Percentiles rank a stretch among this genome's conserved stretches.
Conservation (phyloP, 2,113 vertebrate species). For the Uropsilus gracilis region DNA sequence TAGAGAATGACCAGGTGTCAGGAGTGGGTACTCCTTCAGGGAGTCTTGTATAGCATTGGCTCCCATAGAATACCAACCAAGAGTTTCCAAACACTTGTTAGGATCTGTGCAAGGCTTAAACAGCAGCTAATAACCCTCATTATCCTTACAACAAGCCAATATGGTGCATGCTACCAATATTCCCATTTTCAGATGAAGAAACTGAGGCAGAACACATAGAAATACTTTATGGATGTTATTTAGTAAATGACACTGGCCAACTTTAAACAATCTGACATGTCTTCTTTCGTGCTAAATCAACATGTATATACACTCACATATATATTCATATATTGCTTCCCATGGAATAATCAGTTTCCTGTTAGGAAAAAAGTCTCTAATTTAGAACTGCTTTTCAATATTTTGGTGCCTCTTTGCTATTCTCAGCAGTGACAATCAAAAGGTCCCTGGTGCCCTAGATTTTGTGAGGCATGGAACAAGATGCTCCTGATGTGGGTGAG, state of each 20-base stretch:
- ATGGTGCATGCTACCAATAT: too few species aligned
- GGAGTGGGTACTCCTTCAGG: not conserved
- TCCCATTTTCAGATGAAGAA: not conserved
- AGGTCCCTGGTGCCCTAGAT: not conserved
- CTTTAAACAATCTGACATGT: not conserved
- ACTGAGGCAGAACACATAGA: not conserved
- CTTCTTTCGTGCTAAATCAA: not conserved
- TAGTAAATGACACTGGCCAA: not conserved
- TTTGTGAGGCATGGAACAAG: not conserved
- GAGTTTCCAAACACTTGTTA: not conserved
- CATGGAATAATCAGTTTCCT: not conserved
- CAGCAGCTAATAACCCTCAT: not conserved
- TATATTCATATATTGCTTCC: not conserved
- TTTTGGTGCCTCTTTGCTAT: not conserved
- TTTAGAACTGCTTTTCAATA: not conserved
- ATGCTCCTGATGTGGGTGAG: not conserved
- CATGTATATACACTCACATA: too few species aligned
- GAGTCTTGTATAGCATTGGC: not conserved
- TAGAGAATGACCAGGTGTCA: not conserved
- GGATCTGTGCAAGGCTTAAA: not conserved
- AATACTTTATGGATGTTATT: not conserved
- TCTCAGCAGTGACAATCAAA: not conserved
- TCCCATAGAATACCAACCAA: not conserved
- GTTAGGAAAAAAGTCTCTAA: not conserved
- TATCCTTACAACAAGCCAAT: not conserved